Base-by-base conservation (phyloP, 2,888 invertebrate species). In the Odontocerum albicorne region DNA sequence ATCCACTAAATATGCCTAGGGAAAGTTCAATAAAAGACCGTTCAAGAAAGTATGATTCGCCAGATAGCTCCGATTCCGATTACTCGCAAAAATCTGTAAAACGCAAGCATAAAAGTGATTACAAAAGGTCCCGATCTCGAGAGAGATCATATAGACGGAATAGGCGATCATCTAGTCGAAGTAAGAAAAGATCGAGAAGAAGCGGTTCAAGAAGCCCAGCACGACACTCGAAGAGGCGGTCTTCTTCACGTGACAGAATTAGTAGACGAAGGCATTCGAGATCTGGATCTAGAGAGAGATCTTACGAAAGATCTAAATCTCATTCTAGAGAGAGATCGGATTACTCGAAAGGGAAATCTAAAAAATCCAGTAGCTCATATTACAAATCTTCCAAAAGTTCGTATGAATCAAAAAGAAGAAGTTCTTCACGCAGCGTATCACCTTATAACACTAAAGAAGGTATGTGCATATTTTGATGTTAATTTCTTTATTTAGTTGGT, bases 61-160 rank as follows among this genome's bases (percentile, higher is more conserved):
- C 77, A 1, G 67, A 68, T 42, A 74, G 74, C 63, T 76, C 77
- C 0, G 75, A 72, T 32, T 74, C 76, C 1, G 77, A 77, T 3
- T 57, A 57, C 16, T 56, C 56, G 13, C 51, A 56, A 15, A 47
- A 51, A 13, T 56, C 51, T 15, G 49, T 53, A 8, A 57, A 49
- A 39, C 20, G 40, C 7, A 54, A 54, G 54, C 46, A 56, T 16
- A 47, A 44, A 43, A 47, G 27, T 43, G 46, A 51, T 19, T 33
- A 39, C 13, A 42, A 22, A 42, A 27, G 49, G n/a, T 57, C 57
- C 2, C 35, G 49, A 7, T 57, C 57, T 2, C 22, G 43, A 43
- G 52, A 49, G 32, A 55, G 43, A 15, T 47, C 53, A 6, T 21
- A 12, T 6, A 4, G n/a, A n/a, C n/a, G n/a, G n/a, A n/a, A n/a